Evolutionary conservation across 2,113 vertebrate species (phyloP).

Genomic region (Haplochromis vanheusdeni): DNA sequence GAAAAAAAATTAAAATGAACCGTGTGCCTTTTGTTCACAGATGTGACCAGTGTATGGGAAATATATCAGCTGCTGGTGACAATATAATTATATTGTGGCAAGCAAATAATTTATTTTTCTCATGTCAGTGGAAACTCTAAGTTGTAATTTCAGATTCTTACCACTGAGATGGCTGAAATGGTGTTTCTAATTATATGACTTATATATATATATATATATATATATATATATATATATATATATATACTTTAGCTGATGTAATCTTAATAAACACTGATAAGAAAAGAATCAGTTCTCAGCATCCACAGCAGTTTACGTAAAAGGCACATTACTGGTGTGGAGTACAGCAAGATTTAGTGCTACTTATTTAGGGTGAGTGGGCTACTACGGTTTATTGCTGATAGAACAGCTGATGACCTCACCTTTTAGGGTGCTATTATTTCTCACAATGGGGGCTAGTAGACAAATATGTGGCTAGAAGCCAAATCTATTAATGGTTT

Average conservation of each 20-base stretch:
- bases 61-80: constrained; percentile 16
- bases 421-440: neutral
- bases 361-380: neutral
- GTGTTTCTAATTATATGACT: constrained; percentile 30
- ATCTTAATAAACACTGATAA: constrained; percentile 26
- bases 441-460: neutral
- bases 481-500: neutral
- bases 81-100: constrained; percentile 33
- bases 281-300: neutral
- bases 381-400: neutral
- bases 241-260: neutral
- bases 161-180: neutral
- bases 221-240: neutral
- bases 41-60: neutral
- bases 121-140: constrained; percentile 25
- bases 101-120: constrained; percentile 8
- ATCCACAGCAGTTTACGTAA: neutral
- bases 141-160: constrained; percentile 45
- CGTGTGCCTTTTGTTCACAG: neutral
- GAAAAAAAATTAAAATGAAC: neutral
- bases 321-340: neutral
- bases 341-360: neutral
- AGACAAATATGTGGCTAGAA: constrained; percentile 2
- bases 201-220: neutral
- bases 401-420: neutral